Conservation (phyloP, 2,113 vertebrate species). For the Tursiops truncatus region DNA sequence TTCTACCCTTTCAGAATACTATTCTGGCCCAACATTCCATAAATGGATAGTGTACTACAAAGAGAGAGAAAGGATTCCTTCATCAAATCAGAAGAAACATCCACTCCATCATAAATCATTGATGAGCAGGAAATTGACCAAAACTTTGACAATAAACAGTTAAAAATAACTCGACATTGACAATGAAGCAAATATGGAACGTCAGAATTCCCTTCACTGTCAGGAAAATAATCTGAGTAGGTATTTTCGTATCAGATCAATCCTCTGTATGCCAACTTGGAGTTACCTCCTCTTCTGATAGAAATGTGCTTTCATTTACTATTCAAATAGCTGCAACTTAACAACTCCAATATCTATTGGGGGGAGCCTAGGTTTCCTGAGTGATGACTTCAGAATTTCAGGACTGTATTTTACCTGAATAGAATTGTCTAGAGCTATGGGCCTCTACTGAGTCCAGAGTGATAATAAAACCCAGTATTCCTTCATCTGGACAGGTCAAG, state of each 20-base stretch:
- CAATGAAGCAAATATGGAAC: neutral
- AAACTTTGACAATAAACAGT: neutral
- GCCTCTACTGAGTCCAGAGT: slow-evolving; percentile 17
- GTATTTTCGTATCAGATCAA: neutral
- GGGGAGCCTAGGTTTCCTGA: neutral
- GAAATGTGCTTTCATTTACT: slow-evolving; percentile 14
- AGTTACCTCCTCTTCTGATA: slow-evolving; percentile 16
- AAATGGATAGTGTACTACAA: neutral
- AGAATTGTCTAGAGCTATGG: neutral
- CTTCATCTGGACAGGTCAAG: neutral
- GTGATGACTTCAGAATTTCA: neutral
- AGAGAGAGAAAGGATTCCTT: neutral
- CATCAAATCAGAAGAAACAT: neutral
- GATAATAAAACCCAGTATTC: slow-evolving; percentile 51
- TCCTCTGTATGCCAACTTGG: neutral
- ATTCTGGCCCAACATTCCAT: neutral
- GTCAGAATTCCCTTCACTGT: neutral
- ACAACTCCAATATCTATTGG: neutral
- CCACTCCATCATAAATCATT: neutral
- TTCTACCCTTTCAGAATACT: neutral
- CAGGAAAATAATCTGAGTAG: neutral
- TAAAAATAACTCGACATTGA: neutral
- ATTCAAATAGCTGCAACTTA: slow-evolving; percentile 22
- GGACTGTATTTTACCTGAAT: neutral
- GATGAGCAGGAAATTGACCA: neutral